Evolutionary conservation across 2,113 vertebrate species (phyloP).

Genomic region (Varanus salvator): DNA sequence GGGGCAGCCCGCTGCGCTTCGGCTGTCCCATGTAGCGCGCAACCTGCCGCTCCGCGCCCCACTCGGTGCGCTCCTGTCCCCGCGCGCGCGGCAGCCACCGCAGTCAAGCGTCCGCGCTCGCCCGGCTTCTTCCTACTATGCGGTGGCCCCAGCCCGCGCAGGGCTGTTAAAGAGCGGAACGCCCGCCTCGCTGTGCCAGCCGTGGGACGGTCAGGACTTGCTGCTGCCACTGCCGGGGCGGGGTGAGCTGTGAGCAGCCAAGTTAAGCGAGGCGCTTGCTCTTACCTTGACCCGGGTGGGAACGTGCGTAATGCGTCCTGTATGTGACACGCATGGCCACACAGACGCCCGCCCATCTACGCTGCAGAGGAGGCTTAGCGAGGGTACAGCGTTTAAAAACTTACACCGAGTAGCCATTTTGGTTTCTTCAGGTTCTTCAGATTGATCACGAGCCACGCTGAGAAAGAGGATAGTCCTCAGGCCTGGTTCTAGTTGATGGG

Average conservation of each 20-base stretch:
- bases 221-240: slow-evolving; percentile 23
- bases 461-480: background rate
- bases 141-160: background rate
- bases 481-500: background rate
- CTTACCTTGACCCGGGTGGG: slow-evolving; percentile 19
- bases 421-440: background rate
- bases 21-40: background rate
- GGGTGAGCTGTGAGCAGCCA: background rate
- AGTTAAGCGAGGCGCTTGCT: background rate
- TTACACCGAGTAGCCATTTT: background rate
- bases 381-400: background rate
- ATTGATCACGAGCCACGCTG: background rate
- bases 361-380: background rate
- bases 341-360: too few relatives aligned
- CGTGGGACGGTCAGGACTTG: background rate
- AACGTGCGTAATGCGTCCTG: background rate
- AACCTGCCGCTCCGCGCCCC: background rate
- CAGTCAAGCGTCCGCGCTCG: background rate
- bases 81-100: background rate
- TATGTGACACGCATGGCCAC: background rate
- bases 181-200: background rate
- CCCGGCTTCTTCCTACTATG: background rate
- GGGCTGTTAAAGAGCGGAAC: background rate
- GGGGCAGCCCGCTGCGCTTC: background rate
- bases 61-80: background rate